phyloP scores from a whole-genome alignment of 2,797 vertebrate genomes.

The Fundulus diaphanus region DNA sequence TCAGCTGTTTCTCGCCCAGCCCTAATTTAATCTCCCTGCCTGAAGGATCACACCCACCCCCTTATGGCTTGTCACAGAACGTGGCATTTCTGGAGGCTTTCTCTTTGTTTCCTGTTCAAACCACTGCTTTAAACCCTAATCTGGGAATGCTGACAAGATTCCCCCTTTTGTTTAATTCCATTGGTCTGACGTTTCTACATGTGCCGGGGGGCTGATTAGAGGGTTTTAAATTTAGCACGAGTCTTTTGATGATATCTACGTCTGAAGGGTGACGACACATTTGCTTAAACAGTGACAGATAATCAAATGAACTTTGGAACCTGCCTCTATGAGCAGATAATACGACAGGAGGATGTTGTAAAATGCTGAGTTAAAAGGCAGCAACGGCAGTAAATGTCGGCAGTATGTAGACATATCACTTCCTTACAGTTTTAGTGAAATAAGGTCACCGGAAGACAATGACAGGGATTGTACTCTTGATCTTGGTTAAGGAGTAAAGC shows the following conservation, averaged over 20 bases:
- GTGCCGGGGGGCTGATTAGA: constrained; percentile 34
- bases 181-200: constrained; percentile 20
- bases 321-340: constrained; percentile 9
- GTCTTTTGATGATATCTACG: constrained; percentile 21
- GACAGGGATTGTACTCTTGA: background rate
- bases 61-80: constrained; percentile 32
- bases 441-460: background rate
- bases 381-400: constrained; percentile 8
- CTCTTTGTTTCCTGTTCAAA: constrained; percentile 13
- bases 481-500: background rate
- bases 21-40: constrained; percentile 20
- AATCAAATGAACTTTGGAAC: constrained; percentile 25
- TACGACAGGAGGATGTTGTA: constrained; percentile 7
- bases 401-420: constrained; percentile 26
- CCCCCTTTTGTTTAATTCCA: constrained; percentile 23
- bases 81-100: constrained; percentile 49
- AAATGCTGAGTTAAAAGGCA: constrained; percentile 6
- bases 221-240: constrained; percentile 19
- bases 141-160: constrained; percentile 58
- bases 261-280: constrained; percentile 25
- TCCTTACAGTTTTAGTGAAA: constrained; percentile 22
- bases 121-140: constrained; percentile 33
- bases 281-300: constrained; percentile 6
- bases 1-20: constrained; percentile 29
- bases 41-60: constrained; percentile 27